Percentiles rank a stretch among this genome's conserved stretches.
Conservation (phyloP, 2,888 invertebrate species). For the Xestoiulus laeticollis region DNA sequence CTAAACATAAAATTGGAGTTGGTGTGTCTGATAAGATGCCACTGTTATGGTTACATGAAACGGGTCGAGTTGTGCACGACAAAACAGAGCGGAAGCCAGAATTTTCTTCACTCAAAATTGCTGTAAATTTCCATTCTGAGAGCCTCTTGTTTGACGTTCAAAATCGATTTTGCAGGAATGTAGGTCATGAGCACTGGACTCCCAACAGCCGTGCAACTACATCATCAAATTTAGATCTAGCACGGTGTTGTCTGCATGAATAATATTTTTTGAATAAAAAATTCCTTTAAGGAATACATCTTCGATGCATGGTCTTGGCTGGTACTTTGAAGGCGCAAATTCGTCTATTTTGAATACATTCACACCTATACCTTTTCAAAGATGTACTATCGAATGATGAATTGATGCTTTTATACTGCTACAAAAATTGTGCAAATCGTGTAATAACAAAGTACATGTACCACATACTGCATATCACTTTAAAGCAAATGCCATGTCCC, state of each 20-base stretch:
- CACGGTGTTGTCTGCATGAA: not conserved
- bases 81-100: not conserved
- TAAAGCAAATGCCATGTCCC: too few relatives aligned
- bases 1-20: not conserved
- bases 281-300: too few relatives aligned
- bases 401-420: too few relatives aligned
- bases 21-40: not conserved
- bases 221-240: not conserved
- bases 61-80: not conserved
- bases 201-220: not conserved
- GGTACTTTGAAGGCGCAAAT: too few relatives aligned
- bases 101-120: not conserved
- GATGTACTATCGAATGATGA: too few relatives aligned
- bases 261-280: not conserved
- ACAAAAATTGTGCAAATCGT: too few relatives aligned
- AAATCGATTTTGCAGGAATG: conserved; percentile 24
- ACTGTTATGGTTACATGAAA: not conserved
- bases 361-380: too few relatives aligned
- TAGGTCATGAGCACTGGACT: conserved; percentile 22
- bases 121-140: not conserved
- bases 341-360: too few relatives aligned
- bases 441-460: too few relatives aligned
- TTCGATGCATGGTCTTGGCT: too few relatives aligned
- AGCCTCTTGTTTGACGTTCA: not conserved
- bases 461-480: too few relatives aligned